Percentiles rank a stretch among this genome's conserved stretches.
These are phyloP conservation scores for Desoria tigrina DNA, from an alignment of 2,888 invertebrate genomes.

Conservation along the genomic window DNA sequence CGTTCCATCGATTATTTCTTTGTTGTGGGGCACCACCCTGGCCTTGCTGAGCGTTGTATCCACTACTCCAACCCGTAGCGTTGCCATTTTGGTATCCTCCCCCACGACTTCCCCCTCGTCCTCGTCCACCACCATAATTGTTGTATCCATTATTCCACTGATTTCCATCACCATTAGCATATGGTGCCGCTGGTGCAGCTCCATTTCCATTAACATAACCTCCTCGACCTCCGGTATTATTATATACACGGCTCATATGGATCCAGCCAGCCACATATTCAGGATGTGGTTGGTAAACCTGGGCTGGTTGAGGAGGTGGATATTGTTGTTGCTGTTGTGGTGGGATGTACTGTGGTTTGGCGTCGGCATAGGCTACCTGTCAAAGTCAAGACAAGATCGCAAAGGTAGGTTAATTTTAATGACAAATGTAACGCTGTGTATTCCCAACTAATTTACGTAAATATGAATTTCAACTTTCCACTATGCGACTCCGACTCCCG, in stretches of 20 bases:
- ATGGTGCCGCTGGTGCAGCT: not conserved
- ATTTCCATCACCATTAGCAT: constrained; percentile 29
- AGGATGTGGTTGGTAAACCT: constrained; percentile 20
- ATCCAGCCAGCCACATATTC: constrained; percentile 31
- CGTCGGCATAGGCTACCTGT: constrained; percentile 4
- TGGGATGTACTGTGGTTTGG: not conserved
- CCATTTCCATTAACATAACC: constrained; percentile 42
- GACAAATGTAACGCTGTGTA: too few relatives aligned
- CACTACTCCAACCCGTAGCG: constrained; percentile 46
- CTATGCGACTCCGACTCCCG: too few relatives aligned
- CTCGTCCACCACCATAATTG: constrained; percentile 56
- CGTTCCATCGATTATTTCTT: constrained; percentile 71
- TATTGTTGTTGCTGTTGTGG: constrained; percentile 29
- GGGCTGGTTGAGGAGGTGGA: constrained; percentile 26
- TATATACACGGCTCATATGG: constrained; percentile 42
- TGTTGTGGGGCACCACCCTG: constrained; percentile 56
- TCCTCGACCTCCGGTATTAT: constrained; percentile 40
- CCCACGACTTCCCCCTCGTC: constrained; percentile 56
- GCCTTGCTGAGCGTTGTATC: constrained; percentile 53
- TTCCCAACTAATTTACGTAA: too few relatives aligned
- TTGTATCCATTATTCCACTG: constrained; percentile 34
- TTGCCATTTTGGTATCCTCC: constrained; percentile 52
- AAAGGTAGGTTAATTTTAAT: too few relatives aligned
- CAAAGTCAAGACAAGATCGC: too few relatives aligned
- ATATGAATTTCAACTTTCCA: too few relatives aligned